These are phyloP conservation scores for Nomada lathburiana DNA, from an alignment of 2,888 invertebrate genomes.

Conservation along the genomic window DNA sequence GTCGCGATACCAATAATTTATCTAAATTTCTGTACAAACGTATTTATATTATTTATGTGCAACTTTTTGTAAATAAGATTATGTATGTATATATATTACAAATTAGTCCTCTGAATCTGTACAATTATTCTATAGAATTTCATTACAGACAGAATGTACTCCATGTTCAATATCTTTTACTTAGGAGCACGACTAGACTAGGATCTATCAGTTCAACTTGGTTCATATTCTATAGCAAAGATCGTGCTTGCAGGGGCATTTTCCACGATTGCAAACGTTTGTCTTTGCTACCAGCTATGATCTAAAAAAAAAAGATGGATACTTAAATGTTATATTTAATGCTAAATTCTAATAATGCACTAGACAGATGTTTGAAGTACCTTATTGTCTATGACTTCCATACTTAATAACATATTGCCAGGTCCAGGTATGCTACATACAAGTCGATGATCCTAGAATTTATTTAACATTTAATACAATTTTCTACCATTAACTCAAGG, in stretches of 20 bases:
- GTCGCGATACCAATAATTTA: constrained; percentile 51
- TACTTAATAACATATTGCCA: constrained; percentile 89
- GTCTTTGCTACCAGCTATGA: constrained; percentile 89
- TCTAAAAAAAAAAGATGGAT: constrained; percentile 84
- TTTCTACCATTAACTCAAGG: not conserved
- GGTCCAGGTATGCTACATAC: constrained; percentile 89
- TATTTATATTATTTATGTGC: constrained; percentile 65
- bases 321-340: constrained; percentile 10
- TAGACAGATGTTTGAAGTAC: constrained; percentile 80
- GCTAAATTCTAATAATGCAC: constrained; percentile 4
- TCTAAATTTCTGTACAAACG: constrained; percentile 64
- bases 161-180: constrained; percentile 24
- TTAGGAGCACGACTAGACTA: constrained; percentile 58
- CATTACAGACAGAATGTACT: constrained; percentile 11
- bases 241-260: constrained; percentile 85
- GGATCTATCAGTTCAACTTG: constrained; percentile 38
- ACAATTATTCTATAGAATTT: constrained; percentile 41
- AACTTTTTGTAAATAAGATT: constrained; percentile 65
- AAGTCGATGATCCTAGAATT: constrained; percentile 83
- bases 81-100: constrained; percentile 64
- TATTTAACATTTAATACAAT: not conserved
- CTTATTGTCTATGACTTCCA: constrained; percentile 88
- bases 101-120: constrained; percentile 49
- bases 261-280: constrained; percentile 88
- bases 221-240: constrained; percentile 68